Percentiles rank a stretch among this genome's conserved stretches.
phyloP scores from a whole-genome alignment of 2,888 invertebrate species.

The Stramonita haemastoma region DNA sequence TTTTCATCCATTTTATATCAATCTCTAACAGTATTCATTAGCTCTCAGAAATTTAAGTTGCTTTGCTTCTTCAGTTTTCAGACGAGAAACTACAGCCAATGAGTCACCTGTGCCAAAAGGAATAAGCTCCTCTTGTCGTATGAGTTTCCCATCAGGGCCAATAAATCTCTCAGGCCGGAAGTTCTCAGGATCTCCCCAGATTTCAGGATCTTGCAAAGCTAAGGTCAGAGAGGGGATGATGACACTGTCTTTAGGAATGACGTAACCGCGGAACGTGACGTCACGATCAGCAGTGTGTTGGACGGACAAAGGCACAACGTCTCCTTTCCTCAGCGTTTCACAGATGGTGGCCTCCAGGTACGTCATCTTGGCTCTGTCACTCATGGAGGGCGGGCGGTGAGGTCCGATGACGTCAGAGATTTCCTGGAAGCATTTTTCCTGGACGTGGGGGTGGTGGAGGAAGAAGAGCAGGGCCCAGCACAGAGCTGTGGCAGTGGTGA shows the following conservation, averaged over 20 bases:
- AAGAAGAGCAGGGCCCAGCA: slow-evolving; percentile 90
- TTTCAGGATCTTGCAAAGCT: slow-evolving; percentile 54
- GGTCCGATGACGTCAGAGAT: slow-evolving; percentile 72
- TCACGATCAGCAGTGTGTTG: slow-evolving; percentile 56
- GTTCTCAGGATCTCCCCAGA: slow-evolving; percentile 54
- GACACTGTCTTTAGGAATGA: slow-evolving; percentile 64
- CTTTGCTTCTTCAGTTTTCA: too few relatives aligned
- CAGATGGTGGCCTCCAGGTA: slow-evolving; percentile 66
- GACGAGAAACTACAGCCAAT: too few relatives aligned
- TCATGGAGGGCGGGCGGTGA: slow-evolving; percentile 51
- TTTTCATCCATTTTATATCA: too few relatives aligned
- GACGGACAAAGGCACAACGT: slow-evolving; percentile 58
- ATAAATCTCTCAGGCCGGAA: slow-evolving; percentile 69
- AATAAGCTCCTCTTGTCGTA: slow-evolving; percentile 48
- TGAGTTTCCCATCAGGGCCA: slow-evolving; percentile 47
- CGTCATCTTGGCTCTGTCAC: slow-evolving; percentile 54
- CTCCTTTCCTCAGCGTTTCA: slow-evolving; percentile 63
- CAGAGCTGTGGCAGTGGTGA: slow-evolving; percentile 90
- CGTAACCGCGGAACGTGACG: slow-evolving; percentile 61
- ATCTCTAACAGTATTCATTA: too few relatives aligned
- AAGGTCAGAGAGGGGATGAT: slow-evolving; percentile 60
- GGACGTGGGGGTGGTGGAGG: slow-evolving; percentile 85
- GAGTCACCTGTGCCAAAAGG: slow-evolving; percentile 52
- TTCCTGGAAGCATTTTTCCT: slow-evolving; percentile 53
- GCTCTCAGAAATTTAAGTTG: too few relatives aligned